Evolutionary conservation across 1,140 invertebrate species (phyloP), one percentile per base, ranked within the genome.

Genomic region (Pararge aegeria): DNA sequence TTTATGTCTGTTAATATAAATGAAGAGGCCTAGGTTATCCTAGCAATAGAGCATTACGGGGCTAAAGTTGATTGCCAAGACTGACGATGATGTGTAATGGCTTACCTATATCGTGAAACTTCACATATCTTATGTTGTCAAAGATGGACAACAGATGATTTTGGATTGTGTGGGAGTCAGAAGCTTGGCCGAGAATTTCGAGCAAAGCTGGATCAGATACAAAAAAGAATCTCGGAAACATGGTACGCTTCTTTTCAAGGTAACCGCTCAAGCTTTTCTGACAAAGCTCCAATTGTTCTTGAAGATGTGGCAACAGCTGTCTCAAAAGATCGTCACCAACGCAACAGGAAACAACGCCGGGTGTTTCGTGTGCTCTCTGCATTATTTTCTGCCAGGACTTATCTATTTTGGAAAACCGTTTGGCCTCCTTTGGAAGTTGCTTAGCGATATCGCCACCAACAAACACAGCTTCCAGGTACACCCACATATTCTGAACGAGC

Each of bases 371-470:
- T 0, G 97, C 97, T 44, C 96, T 87, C 73, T 97, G 96, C 97
- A 99, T 99, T 20, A 99, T 98, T 83, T 98, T 98, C 78, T 98
- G 97, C 98, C 98, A 99, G 1, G 97, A 98, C 78, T 98, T 98
- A 83, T 99, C 98, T 63, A 99, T 99, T 91, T 98, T 98, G 16
- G 96, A 97, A 89, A 99, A 99, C 55, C 96, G 93, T 89, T 97
- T 96, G 0, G 97, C 97, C 90, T 98, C 97, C 84, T 97, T 97
- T 0, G 98, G 98, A 44, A 99, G 90, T 81, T 99, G 98, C 82
- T 99, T 99, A 9, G 98, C 98, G 74, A 99, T 99, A 75, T 99
- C 98, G 58, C 98, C 98, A 12, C 98, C 98, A 0, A 99, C 97
- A 86, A 99, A 99, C 1, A 99, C 98, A 0, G 98, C 98, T 83